Conservation (phyloP, 2,113 vertebrate species). For the Dascyllus trimaculatus region DNA sequence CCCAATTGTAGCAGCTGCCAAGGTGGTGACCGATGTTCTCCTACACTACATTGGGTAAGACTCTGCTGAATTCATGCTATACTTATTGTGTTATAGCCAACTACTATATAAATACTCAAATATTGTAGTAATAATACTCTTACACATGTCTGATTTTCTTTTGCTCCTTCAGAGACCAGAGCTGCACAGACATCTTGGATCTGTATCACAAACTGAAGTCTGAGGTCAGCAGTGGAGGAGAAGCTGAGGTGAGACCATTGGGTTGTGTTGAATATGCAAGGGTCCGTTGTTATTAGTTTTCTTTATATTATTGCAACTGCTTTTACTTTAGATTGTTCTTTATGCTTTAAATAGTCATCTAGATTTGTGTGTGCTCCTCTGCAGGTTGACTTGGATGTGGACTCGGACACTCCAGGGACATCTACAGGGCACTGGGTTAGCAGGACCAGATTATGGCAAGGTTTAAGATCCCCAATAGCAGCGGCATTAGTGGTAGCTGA, state of each 20-base stretch:
- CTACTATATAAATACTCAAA: not conserved
- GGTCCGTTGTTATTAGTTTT: not conserved
- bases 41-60: slow-evolving; percentile 94
- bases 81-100: too few relatives aligned
- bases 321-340: not conserved
- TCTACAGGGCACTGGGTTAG: slow-evolving; percentile 92
- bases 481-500: not conserved
- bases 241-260: slow-evolving; percentile 79
- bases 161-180: slow-evolving; percentile 91
- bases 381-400: slow-evolving; percentile 91
- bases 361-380: slow-evolving; percentile 31
- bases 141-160: not conserved
- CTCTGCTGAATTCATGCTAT: not conserved
- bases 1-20: slow-evolving; percentile 96
- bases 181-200: slow-evolving; percentile 93
- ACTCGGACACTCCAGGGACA: slow-evolving; percentile 96
- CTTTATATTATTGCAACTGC: not conserved
- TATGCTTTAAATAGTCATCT: not conserved
- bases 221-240: slow-evolving; percentile 89
- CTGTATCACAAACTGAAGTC: slow-evolving; percentile 92
- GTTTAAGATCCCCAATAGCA: not conserved
- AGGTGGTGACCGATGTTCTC: slow-evolving; percentile 96
- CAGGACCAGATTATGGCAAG: not conserved
- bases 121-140: not conserved
- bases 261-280: not conserved